Conservation (phyloP, 2,888 invertebrate genomes). For the Oligia fasciuncula region DNA sequence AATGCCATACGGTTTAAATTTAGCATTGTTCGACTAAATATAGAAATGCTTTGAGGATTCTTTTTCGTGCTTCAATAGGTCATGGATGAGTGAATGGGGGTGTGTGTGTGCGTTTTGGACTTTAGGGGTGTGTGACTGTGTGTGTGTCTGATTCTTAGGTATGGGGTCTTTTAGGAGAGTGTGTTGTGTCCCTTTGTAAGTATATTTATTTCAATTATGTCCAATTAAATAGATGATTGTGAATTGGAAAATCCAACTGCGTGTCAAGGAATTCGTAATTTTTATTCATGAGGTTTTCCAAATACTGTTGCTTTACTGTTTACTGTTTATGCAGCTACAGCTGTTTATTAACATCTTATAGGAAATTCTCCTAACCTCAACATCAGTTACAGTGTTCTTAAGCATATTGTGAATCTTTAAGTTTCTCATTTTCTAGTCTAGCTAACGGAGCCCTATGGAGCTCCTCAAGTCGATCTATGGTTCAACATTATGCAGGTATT, state of each 20-base stretch:
- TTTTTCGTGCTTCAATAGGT: conserved; percentile 46
- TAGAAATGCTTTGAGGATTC: conserved; percentile 53
- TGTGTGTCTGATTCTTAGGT: neutral
- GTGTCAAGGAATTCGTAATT: too few species aligned
- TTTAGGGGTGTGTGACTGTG: neutral
- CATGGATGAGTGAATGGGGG: conserved; percentile 1
- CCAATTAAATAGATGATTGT: neutral
- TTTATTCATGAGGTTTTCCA: too few species aligned
- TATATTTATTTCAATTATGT: neutral
- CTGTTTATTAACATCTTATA: too few species aligned
- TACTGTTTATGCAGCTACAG: neutral
- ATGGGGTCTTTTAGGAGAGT: neutral
- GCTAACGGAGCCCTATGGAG: neutral
- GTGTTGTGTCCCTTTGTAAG: neutral
- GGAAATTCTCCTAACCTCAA: too few species aligned
- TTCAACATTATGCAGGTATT: too few species aligned
- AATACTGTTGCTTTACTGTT: neutral
- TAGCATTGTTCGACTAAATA: conserved; percentile 61
- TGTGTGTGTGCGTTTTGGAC: neutral
- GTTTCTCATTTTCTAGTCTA: neutral
- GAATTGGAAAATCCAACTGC: neutral
- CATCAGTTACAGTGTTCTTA: neutral
- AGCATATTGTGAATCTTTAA: neutral
- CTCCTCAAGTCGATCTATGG: neutral
- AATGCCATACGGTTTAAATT: conserved; percentile 66